Conservation (phyloP, 2,113 vertebrate genomes). For the Sialia sialis region DNA sequence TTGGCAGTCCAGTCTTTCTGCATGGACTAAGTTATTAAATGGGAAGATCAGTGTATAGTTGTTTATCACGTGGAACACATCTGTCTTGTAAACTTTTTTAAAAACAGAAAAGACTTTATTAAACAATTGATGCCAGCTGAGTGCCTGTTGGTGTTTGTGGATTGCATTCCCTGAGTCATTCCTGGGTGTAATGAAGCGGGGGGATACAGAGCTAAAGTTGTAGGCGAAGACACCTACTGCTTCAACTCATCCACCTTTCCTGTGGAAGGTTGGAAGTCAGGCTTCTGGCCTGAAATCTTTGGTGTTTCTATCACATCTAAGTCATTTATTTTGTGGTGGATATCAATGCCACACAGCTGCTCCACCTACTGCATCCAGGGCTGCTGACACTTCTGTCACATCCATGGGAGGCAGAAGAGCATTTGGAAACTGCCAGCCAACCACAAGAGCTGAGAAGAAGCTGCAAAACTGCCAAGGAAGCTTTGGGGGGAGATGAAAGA, state of each 20-base stretch:
- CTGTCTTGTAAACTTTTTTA: conserved; percentile 73
- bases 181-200: rapidly evolving
- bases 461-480: background rate
- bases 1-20: conserved; percentile 23
- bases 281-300: background rate
- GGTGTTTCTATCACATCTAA: background rate
- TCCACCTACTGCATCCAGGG: background rate
- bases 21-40: conserved; percentile 14
- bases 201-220: background rate
- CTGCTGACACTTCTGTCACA: background rate
- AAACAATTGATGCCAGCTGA: conserved; percentile 48
- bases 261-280: background rate
- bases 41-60: background rate
- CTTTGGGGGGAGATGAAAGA: background rate
- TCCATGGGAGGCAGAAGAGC: background rate
- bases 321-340: background rate
- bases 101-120: conserved; percentile 51
- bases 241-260: background rate
- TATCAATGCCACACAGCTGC: background rate
- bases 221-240: background rate
- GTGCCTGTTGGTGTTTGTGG: background rate
- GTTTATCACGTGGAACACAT: conserved; percentile 47
- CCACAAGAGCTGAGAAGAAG: background rate
- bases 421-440: background rate
- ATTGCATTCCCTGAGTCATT: background rate